These are phyloP conservation scores for Rattus rattus DNA, from an alignment of 2,113 vertebrate species.

Conservation along the genomic window DNA sequence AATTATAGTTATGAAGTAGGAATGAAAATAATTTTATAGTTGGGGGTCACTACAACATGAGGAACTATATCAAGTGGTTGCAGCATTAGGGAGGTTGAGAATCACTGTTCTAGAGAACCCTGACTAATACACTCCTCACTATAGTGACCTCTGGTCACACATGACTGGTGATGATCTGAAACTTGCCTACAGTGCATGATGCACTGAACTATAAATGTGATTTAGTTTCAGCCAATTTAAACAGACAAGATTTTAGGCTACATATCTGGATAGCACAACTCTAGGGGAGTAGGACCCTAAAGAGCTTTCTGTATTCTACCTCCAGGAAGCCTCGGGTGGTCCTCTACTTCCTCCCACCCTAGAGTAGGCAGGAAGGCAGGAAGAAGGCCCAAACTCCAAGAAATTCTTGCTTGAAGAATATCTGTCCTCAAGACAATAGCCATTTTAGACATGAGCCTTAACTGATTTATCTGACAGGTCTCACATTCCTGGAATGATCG, in stretches of 20 bases:
- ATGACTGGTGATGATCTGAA: not conserved
- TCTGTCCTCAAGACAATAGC: not conserved
- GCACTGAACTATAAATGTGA: not conserved
- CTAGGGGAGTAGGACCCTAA: not conserved
- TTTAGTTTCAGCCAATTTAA: slow-evolving; percentile 39
- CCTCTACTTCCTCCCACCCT: not conserved
- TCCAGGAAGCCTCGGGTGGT: not conserved
- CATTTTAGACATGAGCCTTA: not conserved
- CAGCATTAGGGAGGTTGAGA: not conserved
- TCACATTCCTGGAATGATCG: not conserved
- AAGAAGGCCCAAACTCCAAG: not conserved
- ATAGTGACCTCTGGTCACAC: not conserved
- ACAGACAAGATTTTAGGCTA: not conserved
- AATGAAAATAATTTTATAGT: not conserved
- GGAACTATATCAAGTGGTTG: not conserved
- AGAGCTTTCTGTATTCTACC: not conserved
- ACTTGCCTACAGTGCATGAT: not conserved
- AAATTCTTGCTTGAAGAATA: not conserved
- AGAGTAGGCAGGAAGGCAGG: not conserved
- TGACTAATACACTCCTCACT: too few species aligned
- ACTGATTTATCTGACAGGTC: not conserved
- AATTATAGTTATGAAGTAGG: not conserved
- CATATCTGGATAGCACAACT: not conserved
- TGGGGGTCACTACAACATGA: not conserved
- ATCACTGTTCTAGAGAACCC: not conserved